Base-by-base conservation (phyloP, 2,113 vertebrate genomes). In the Acrocephalus kingi region DNA sequence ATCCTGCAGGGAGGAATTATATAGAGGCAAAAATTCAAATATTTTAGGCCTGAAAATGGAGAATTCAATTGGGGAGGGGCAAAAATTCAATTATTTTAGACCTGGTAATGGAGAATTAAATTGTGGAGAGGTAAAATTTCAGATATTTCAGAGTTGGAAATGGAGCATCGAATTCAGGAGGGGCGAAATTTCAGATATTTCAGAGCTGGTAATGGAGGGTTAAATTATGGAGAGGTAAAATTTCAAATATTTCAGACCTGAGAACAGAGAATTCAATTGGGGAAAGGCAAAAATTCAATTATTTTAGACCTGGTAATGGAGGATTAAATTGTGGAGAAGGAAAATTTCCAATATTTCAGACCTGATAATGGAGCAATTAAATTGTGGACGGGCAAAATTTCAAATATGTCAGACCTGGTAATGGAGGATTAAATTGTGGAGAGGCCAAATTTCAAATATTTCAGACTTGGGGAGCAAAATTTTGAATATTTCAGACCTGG, bases 151-250 rank as follows among this genome's bases (percentile, higher is more conserved):
- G 18, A 41, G 35, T 8, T 35, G 35, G 35, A 35, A 25, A 25
- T 1, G 35, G 58, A 27, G n/a, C 1, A 37, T 61, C 37, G 1
- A 13, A 10, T n/a, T 25, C 1, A 1, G 6, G 8, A 46, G 45
- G 14, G 31, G 31, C 21, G 18, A 35, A 49, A 49, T 27, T 48
- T 49, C 33, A 49, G 3, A 28, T 49, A 15, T 31, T 64, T 43
- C 18, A 41, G 18, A 63, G 2, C 27, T 63, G 37, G 54, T 2
- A 20, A 55, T 13, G 54, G 30, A 33, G 30, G 7, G 9, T 19
- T 20, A 55, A 55, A 55, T 31, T 8, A 4, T 31, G 30, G 18
- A 31, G 30, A 3, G 25, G 30, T 25, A 35, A 35, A 35, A 35
- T 35, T 35, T 35, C 35, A 35, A 35, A 35, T 35, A 35, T 35